Evolutionary conservation across 2,888 invertebrate species (phyloP), one percentile per base, ranked within the genome.

Genomic region (Troides helena): DNA sequence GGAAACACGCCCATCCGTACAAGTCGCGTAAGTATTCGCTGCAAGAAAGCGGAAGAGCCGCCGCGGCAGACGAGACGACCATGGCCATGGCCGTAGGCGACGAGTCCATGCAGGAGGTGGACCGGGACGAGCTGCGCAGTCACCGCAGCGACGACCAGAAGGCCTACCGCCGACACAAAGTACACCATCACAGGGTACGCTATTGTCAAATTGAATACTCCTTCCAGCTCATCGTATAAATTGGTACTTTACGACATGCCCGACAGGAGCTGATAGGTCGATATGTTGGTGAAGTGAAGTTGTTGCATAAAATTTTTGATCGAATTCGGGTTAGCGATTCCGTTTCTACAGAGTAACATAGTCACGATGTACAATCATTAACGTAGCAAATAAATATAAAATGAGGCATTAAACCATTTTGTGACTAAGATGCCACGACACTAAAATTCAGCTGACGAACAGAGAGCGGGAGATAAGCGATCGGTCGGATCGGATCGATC

Each of bases 51-150:
- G 84, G 82, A 78, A 94, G 95, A 89, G 25, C 63, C 95, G 74
- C 90, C 95, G 74, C 90, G 95, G 77, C 95, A 95, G 74, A 94
- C 95, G 66, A 94, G 95, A 81, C 96, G 83, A 90, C 95, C 73
- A 93, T 95, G 75, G 95, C 95, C 76, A 94, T 95, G 65, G 95
- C 95, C 80, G 95, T 96, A 58, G 96, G 96, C 77, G 97, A 97
- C 85, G 95, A 96, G 74, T 94, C 95, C 43, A 93, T 98, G 72
- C 94, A 95, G 73, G 96, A 96, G 78, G 94, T 95, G 50, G 97
- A 97, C 89, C 94, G 95, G 77, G 97, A 97, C 83, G 96, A 97
- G 77, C 91, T 98, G 85, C 95, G 95, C 78, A 95, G 95, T 71
- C 96, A 96, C 87, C 94, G 95, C 75, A 95, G 95, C 72, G 96